Evolutionary conservation across 2,888 invertebrate genomes (phyloP), one percentile per base, ranked within the genome.

Genomic region (Synergus umbraculus): DNA sequence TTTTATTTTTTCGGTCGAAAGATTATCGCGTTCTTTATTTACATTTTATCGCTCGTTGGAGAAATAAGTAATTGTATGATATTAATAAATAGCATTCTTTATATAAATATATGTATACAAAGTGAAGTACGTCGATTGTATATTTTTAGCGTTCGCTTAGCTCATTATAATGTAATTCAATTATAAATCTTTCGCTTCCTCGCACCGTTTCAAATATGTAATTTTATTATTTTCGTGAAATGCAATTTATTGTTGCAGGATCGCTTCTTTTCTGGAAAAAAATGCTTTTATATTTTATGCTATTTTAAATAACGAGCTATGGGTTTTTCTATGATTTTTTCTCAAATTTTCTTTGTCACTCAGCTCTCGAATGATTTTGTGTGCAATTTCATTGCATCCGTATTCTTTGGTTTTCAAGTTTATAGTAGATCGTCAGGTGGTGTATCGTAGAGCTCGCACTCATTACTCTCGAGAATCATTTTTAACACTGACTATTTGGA

Each of bases 41-140:
- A 15, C 54, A 54, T n/a, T 54, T 46, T 10, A 7, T 73, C n/a
- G n/a, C 49, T 37, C 37, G 54, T 22, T 29, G 15, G 13, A 49
- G 15, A 54, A 29, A 37, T 54, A 41, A 29, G 37, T 73, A 73
- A 54, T 37, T 73, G 73, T 73, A 73, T 41, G 22, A 60, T 60
- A 60, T 22, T 60, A 54, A 73, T 73, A 73, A 54, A 73, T 73
- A 54, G 69, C 37, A 29, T 69, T 29, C 49, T 49, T 54, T 73
- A 73, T 73, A 73, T 49, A 67, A 69, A 73, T 73, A 73, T 73
- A 54, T 73, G 49, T 73, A 73, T 37, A 69, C 69, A 54, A 29
- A 3, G 37, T 73, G 37, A 73, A 54, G 54, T n/a, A 73, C 7
- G 49, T 29, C 73, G 73, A 73, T 73, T 54, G 73, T 73, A 73